These are phyloP conservation scores for Xiphias gladius DNA, from an alignment of 2,113 vertebrate species.

Conservation along the genomic window DNA sequence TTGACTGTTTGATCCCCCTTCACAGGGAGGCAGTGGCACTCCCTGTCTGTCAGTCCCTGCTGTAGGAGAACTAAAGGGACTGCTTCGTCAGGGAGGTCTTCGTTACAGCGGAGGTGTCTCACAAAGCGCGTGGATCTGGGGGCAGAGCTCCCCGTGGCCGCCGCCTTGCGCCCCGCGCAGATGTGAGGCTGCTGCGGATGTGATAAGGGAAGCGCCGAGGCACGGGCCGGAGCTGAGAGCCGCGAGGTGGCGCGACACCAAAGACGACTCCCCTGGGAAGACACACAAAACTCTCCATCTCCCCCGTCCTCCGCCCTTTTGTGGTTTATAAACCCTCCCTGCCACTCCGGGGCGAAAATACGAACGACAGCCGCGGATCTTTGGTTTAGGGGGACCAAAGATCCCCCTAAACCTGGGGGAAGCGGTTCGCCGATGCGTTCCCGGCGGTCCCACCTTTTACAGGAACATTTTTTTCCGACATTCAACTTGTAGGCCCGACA, in stretches of 20 bases:
- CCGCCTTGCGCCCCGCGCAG: conserved; percentile 21
- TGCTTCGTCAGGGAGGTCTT: background rate
- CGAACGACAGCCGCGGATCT: too few species aligned
- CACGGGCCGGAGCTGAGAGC: conserved; percentile 6
- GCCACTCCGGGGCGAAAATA: too few species aligned
- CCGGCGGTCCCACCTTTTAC: too few species aligned
- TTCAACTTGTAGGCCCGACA: too few species aligned
- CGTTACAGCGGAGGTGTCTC: background rate
- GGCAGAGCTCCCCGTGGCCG: conserved; percentile 30
- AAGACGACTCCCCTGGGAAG: conserved; percentile 39
- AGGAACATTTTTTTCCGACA: too few species aligned
- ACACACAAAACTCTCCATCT: background rate
- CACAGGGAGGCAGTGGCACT: background rate
- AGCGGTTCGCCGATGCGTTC: too few species aligned
- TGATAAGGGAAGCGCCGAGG: too few species aligned
- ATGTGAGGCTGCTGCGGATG: conserved; percentile 37
- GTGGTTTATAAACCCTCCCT: background rate
- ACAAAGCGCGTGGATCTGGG: background rate
- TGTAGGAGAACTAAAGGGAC: background rate
- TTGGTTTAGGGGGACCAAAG: too few species aligned
- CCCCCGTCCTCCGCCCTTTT: background rate
- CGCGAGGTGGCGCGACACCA: conserved; percentile 18
- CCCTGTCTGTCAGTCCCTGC: background rate
- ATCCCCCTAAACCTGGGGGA: too few species aligned
- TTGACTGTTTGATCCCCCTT: background rate